Evolutionary conservation across 2,888 invertebrate species (phyloP).

Genomic region (Philonicus albiceps): DNA sequence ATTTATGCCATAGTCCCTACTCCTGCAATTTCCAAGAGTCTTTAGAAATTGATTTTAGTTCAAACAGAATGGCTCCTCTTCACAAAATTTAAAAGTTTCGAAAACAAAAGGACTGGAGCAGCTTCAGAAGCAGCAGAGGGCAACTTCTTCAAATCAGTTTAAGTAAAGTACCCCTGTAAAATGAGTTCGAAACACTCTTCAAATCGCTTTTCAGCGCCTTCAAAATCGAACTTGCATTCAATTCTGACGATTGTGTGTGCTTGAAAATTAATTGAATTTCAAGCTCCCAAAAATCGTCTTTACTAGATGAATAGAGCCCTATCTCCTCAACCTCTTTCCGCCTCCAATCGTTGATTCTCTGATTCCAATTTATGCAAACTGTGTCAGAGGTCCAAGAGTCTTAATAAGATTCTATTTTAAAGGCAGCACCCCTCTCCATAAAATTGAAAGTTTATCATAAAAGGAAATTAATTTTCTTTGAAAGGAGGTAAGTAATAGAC

Average conservation of each 20-base stretch:
- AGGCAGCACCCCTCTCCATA: not conserved
- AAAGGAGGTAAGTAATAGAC: not conserved
- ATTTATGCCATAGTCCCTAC: not conserved
- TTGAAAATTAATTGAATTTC: not conserved
- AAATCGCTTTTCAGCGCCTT: not conserved
- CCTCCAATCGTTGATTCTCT: not conserved
- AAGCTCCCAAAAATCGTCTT: not conserved
- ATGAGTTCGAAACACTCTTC: not conserved
- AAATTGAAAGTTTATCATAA: not conserved
- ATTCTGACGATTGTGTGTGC: not conserved
- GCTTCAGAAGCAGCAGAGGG: not conserved
- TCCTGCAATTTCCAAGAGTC: not conserved
- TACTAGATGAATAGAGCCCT: not conserved
- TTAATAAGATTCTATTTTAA: not conserved
- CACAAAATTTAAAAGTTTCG: not conserved
- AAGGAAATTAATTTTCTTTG: constrained; percentile 25
- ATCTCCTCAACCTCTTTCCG: not conserved
- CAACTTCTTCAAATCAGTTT: not conserved
- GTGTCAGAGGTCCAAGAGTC: not conserved
- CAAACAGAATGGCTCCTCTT: not conserved
- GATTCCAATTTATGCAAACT: not conserved
- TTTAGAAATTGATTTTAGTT: not conserved
- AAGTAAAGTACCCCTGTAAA: not conserved
- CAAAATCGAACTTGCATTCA: not conserved
- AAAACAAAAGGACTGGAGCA: not conserved